Percentiles rank a stretch among this genome's conserved stretches.
These are phyloP conservation scores for Morpho helenor DNA, from an alignment of 2,888 invertebrate species.

Conservation along the genomic window DNA sequence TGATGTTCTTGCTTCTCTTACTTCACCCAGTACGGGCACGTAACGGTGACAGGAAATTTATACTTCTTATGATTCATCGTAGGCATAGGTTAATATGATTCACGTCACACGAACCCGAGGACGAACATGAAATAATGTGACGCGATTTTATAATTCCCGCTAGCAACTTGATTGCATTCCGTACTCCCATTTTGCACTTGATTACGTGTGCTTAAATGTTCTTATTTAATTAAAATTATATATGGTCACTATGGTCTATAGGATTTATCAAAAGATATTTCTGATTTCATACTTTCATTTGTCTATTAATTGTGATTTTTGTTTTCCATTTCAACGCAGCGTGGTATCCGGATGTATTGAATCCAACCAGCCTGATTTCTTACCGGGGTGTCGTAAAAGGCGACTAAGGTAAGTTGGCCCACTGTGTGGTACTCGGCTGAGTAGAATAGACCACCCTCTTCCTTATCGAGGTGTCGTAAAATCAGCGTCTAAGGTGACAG, in stretches of 20 bases:
- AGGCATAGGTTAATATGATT: constrained; percentile 27
- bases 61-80: constrained; percentile 34
- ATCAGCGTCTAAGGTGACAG: no score
- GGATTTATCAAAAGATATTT: not conserved
- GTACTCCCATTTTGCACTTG: constrained; percentile 21
- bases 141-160: constrained; percentile 24
- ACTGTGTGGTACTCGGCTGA: no score
- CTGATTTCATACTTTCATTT: not conserved
- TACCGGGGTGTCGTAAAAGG: no score
- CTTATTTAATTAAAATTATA: constrained; percentile 25
- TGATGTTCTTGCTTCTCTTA: constrained; percentile 53
- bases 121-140: constrained; percentile 25
- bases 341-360: no score
- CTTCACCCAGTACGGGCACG: constrained; percentile 60
- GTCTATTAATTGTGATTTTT: no score
- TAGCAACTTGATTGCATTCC: constrained; percentile 22
- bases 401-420: no score
- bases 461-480: no score
- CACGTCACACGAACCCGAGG: constrained; percentile 24
- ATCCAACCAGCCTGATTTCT: no score
- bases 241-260: not conserved
- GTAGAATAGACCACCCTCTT: no score
- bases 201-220: constrained; percentile 23
- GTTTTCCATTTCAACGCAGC: no score
- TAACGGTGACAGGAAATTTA: constrained; percentile 59